Conservation (phyloP, 1,140 invertebrate genomes). For the Dreissena rostriformis region DNA sequence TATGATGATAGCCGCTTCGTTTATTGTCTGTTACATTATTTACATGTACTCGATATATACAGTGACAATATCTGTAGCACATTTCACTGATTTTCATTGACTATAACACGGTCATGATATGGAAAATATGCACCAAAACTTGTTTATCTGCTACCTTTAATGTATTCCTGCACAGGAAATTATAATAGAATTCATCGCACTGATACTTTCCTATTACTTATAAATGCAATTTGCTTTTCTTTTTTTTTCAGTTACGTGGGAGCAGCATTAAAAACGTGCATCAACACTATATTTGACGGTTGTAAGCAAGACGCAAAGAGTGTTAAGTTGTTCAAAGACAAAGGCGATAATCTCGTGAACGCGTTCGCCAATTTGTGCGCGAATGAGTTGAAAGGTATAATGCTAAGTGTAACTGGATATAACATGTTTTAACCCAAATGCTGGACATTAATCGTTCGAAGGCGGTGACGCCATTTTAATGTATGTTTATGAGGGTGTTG, state of each 20-base stretch:
- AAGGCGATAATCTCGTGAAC: conserved; percentile 24
- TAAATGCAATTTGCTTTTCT: background rate
- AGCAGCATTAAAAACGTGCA: conserved; percentile 21
- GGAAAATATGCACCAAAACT: too few species aligned
- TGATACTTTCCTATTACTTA: too few species aligned
- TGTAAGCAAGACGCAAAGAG: conserved; percentile 41
- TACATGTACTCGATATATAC: too few species aligned
- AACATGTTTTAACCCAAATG: background rate
- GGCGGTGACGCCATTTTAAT: background rate
- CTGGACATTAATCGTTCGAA: background rate
- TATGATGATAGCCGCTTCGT: too few species aligned
- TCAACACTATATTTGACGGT: conserved; percentile 15
- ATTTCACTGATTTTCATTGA: too few species aligned
- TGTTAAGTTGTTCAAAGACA: conserved; percentile 27
- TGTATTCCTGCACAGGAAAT: too few species aligned
- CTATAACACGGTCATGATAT: too few species aligned
- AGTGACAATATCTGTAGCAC: too few species aligned
- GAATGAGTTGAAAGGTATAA: background rate
- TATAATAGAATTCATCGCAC: too few species aligned
- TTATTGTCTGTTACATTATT: too few species aligned
- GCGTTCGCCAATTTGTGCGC: conserved; percentile 38
- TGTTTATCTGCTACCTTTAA: too few species aligned
- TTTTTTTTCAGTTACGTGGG: conserved; percentile 9
- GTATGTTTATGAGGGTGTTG: too few species aligned
- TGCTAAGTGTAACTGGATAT: background rate